A percentile compares a stretch with the other conserved stretches of the same genome.
Conservation (phyloP, 2,113 vertebrate species). For the Syngnathus typhle region DNA sequence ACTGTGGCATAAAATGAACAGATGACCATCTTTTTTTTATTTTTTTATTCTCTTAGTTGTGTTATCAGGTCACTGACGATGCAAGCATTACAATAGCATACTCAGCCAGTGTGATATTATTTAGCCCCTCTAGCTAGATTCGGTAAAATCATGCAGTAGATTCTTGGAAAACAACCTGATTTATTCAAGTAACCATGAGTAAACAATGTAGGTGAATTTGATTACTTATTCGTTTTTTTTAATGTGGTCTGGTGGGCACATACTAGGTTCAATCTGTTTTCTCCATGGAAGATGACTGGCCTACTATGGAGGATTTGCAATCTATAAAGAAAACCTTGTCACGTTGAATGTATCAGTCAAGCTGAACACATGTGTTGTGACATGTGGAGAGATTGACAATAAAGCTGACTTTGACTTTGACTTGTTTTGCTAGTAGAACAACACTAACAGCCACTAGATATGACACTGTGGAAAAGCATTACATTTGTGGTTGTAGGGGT, state of each 20-base stretch:
- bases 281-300: too few species aligned
- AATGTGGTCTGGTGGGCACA: too few species aligned
- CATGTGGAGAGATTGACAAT: too few species aligned
- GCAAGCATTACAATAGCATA: background rate
- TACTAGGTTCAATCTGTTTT: too few species aligned
- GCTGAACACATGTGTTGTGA: too few species aligned
- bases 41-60: background rate
- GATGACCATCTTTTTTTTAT: slow-evolving; percentile 18
- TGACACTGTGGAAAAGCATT: background rate
- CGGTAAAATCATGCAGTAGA: background rate
- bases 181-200: background rate
- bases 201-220: too few species aligned
- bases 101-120: background rate
- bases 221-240: too few species aligned
- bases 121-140: background rate
- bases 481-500: background rate
- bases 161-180: background rate
- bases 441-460: background rate
- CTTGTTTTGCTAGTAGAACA: background rate
- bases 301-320: too few species aligned
- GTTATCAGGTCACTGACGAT: slow-evolving; percentile 4
- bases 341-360: too few species aligned
- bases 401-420: too few species aligned
- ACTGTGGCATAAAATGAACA: background rate
- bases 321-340: too few species aligned